Conservation (phyloP, 2,113 vertebrate genomes). For the Hippocampus abdominalis region DNA sequence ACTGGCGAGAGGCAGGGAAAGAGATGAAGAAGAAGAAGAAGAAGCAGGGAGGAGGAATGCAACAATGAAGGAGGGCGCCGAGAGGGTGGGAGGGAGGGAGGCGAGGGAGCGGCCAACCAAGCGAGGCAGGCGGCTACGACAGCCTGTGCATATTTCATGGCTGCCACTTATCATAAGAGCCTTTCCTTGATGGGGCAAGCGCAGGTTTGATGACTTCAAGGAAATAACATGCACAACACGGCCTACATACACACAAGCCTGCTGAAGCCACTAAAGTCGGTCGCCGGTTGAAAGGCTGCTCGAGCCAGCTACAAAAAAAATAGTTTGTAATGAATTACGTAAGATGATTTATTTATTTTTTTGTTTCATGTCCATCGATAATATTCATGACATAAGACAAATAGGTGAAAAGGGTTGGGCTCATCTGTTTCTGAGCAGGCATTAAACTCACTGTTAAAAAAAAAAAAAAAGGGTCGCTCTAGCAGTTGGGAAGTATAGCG, state of each 20-base stretch:
- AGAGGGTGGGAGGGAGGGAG: slow-evolving; percentile 21
- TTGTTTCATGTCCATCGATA: too few relatives aligned
- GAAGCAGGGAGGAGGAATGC: neutral
- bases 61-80: slow-evolving; percentile 21
- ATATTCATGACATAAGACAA: too few relatives aligned
- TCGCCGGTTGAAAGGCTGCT: slow-evolving; percentile 24
- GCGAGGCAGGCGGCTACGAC: slow-evolving; percentile 54
- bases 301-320: slow-evolving; percentile 6
- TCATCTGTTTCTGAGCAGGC: too few relatives aligned
- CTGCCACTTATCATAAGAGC: slow-evolving; percentile 75
- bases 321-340: neutral
- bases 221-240: slow-evolving; percentile 65
- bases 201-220: slow-evolving; percentile 63
- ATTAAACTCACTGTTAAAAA: too few relatives aligned
- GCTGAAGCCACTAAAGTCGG: slow-evolving; percentile 53
- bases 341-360: too few relatives aligned
- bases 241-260: slow-evolving; percentile 56
- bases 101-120: slow-evolving; percentile 30
- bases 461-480: too few relatives aligned
- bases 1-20: slow-evolving; percentile 12
- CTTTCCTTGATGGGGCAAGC: slow-evolving; percentile 58
- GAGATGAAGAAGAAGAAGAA: slow-evolving; percentile 11
- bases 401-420: too few relatives aligned
- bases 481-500: too few relatives aligned
- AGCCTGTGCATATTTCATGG: slow-evolving; percentile 76